Evolutionary conservation across 2,888 invertebrate species (phyloP).

Genomic region (Mantis religiosa): DNA sequence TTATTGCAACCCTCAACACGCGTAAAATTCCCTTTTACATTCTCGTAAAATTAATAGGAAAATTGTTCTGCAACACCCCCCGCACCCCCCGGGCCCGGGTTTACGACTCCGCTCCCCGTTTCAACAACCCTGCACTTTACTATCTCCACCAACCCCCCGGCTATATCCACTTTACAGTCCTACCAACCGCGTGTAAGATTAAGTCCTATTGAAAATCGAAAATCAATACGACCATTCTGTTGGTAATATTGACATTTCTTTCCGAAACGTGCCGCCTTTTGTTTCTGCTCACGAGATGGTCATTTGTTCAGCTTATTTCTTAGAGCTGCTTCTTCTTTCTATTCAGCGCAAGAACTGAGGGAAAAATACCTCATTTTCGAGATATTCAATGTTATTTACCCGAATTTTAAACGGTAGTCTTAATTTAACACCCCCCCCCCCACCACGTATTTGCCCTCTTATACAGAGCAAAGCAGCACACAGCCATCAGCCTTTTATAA

Average conservation of each 20-base stretch:
- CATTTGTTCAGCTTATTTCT: not conserved
- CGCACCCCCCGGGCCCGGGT: not conserved
- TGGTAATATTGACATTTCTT: not conserved
- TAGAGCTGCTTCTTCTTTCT: too few species aligned
- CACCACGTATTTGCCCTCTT: too few species aligned
- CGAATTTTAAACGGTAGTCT: too few species aligned
- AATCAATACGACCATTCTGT: not conserved
- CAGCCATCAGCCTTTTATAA: too few species aligned
- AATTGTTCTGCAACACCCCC: slow-evolving; percentile 30
- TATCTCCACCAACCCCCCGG: not conserved
- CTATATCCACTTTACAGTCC: not conserved
- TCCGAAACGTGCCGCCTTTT: not conserved
- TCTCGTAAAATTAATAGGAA: slow-evolving; percentile 35
- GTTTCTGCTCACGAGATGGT: not conserved
- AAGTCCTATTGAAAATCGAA: not conserved
- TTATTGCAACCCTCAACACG: slow-evolving; percentile 30
- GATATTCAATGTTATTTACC: too few species aligned
- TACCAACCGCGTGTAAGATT: slow-evolving; percentile 1
- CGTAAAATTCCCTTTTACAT: slow-evolving; percentile 33
- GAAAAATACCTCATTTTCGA: too few species aligned
- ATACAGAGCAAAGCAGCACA: too few species aligned
- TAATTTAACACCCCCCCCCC: too few species aligned
- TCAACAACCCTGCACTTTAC: not conserved
- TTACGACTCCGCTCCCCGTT: not conserved
- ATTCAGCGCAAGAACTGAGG: too few species aligned